A percentile compares a stretch with the other conserved stretches of the same genome.
Conservation (phyloP, 2,113 vertebrate genomes). For the Lichenostomus cassidix region DNA sequence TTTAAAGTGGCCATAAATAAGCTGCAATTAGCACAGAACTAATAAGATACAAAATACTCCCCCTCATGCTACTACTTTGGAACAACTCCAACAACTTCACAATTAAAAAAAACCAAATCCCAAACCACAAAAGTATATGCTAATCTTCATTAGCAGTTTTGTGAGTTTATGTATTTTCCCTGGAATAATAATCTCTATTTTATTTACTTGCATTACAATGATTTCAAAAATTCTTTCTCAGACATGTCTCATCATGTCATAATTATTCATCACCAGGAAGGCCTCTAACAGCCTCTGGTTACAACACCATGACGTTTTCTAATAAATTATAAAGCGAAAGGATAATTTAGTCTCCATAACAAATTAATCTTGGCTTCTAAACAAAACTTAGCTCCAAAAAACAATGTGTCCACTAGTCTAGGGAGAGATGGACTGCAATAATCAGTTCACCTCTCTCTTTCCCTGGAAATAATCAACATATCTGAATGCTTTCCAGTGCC, state of each 20-base stretch:
- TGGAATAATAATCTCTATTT: slow-evolving; percentile 8
- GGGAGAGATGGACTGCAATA: not conserved
- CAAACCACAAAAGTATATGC: not conserved
- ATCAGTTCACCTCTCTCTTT: not conserved
- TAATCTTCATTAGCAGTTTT: not conserved
- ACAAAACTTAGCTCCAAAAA: not conserved
- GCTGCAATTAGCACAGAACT: not conserved
- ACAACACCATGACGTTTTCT: not conserved
- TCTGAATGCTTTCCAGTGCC: not conserved
- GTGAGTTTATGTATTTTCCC: not conserved
- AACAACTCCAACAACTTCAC: not conserved
- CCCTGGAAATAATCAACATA: not conserved
- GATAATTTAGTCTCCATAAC: not conserved
- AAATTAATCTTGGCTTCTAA: not conserved
- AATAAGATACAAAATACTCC: not conserved
- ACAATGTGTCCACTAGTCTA: not conserved
- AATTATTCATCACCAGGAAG: not conserved
- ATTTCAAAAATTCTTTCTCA: slow-evolving; percentile 32
- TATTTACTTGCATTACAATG: not conserved
- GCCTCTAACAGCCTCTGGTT: slow-evolving; percentile 2
- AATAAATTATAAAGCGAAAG: slow-evolving; percentile 31
- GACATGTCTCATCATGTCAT: slow-evolving; percentile 17
- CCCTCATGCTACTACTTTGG: not conserved
- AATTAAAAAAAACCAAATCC: not conserved
- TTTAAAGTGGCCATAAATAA: not conserved